A percentile compares a stretch with the other conserved stretches of the same genome.
Conservation (phyloP, 2,113 vertebrate genomes). For the Apteryx owenii region DNA sequence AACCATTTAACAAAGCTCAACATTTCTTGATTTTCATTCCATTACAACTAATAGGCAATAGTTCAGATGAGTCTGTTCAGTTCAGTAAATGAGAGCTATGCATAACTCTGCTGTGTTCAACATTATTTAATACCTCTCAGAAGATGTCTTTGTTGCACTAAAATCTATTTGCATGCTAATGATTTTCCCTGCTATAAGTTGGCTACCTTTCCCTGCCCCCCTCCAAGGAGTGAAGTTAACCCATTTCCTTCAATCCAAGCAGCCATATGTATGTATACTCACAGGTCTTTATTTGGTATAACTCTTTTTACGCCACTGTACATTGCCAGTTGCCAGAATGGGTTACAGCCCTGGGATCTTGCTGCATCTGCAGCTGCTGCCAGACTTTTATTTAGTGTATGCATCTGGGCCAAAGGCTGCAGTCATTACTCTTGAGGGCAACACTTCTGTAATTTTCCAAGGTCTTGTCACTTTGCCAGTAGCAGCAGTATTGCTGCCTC, state of each 20-base stretch:
- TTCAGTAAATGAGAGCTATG: background rate
- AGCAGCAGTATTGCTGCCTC: background rate
- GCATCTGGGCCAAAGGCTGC: background rate
- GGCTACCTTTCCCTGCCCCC: background rate
- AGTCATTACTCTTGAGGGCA: background rate
- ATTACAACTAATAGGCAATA: background rate
- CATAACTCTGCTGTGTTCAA: background rate
- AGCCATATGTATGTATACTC: background rate
- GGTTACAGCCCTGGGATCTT: background rate
- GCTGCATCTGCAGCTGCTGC: background rate
- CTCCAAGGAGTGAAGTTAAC: background rate
- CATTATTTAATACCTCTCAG: background rate
- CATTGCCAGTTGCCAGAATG: background rate
- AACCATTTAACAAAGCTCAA: background rate
- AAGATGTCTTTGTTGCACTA: background rate
- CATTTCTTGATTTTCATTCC: constrained; percentile 6
- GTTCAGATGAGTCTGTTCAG: background rate
- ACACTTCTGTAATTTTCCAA: background rate
- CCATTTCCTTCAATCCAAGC: background rate
- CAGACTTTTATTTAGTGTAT: background rate
- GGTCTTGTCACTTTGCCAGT: background rate
- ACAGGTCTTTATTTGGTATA: background rate
- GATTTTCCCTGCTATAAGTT: background rate
- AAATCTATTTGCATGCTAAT: background rate
- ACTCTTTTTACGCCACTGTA: background rate